These are phyloP conservation scores for Corythornis leucogaster DNA, from an alignment of 2,797 vertebrate species.

Conservation along the genomic window DNA sequence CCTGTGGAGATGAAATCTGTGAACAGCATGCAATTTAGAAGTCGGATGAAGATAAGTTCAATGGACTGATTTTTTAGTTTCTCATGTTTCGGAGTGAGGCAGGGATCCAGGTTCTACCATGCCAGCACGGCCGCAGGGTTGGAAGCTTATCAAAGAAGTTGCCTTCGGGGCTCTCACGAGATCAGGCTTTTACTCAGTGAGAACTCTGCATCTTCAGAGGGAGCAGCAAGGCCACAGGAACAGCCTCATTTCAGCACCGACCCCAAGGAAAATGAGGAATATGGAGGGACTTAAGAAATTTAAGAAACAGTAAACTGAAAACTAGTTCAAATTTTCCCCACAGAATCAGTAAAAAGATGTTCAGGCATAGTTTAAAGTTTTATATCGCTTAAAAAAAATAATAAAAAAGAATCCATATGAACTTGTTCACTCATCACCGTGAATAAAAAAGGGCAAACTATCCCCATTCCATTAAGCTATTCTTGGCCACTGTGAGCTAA, in stretches of 20 bases:
- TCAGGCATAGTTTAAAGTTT: neutral
- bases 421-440: slow-evolving; percentile 35
- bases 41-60: slow-evolving; percentile 11
- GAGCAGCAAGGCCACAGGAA: neutral
- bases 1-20: neutral
- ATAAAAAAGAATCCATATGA: neutral
- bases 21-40: neutral
- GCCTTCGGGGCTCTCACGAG: slow-evolving; percentile 21
- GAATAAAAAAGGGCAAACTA: slow-evolving; percentile 38
- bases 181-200: neutral
- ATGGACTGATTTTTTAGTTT: slow-evolving; percentile 35
- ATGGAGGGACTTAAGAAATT: neutral
- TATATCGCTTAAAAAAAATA: neutral
- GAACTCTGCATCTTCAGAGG: neutral
- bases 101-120: slow-evolving; percentile 19
- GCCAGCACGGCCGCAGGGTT: neutral
- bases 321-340: neutral
- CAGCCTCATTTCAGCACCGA: neutral
- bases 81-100: neutral
- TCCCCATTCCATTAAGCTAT: slow-evolving; percentile 35
- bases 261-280: neutral
- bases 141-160: slow-evolving; percentile 32
- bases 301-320: neutral
- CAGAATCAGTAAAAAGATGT: neutral
- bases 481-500: slow-evolving; percentile 46